Evolutionary conservation across 2,888 invertebrate species (phyloP), one percentile per base, ranked within the genome.

Genomic region (Callosobruchus maculatus): DNA sequence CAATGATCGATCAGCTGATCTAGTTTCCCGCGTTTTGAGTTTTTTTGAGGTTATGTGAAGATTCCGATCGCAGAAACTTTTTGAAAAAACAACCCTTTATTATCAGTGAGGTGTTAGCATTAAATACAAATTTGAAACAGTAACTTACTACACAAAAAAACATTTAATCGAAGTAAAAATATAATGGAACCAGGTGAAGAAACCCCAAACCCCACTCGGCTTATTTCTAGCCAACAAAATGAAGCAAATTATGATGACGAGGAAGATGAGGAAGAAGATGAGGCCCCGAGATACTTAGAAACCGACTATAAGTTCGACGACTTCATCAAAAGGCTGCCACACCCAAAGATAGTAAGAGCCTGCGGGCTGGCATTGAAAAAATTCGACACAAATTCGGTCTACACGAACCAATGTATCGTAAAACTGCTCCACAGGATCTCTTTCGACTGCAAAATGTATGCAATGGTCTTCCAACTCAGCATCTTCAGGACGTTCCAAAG

Each of bases 371-470:
- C 97, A 3, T 88, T 98, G 72, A 89, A 89, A 73, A 90, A 91
- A 77, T 98, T 94, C 88, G 92, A 94, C 67, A 92, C 89, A 75
- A 98, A 98, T 87, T 87, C 93, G 0, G 87, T 90, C 0, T 90
- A 93, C 82, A 92, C 96, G 4, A 97, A 98, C 88, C 96, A 96
- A 87, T 95, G 95, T 84, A 89, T 95, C 75, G 88, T 94, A 21
- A 98, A 98, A 88, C 92, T 99, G 89, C 89, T 98, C 79, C 97
- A 99, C 87, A 91, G 98, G 73, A 92, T 99, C 75, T 95, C 96
- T 0, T 95, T 94, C 89, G 96, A 97, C 81, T 93, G 94, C 85
- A 94, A 94, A 83, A 92, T 94, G 86, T 92, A 94, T 9, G 92
- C 93, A 20, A 94, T 98, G 93, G 88, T 99, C 83, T 98, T 95